These are phyloP conservation scores for Amblyjoppa proteus DNA, from an alignment of 2,888 invertebrate genomes.

Conservation along the genomic window DNA sequence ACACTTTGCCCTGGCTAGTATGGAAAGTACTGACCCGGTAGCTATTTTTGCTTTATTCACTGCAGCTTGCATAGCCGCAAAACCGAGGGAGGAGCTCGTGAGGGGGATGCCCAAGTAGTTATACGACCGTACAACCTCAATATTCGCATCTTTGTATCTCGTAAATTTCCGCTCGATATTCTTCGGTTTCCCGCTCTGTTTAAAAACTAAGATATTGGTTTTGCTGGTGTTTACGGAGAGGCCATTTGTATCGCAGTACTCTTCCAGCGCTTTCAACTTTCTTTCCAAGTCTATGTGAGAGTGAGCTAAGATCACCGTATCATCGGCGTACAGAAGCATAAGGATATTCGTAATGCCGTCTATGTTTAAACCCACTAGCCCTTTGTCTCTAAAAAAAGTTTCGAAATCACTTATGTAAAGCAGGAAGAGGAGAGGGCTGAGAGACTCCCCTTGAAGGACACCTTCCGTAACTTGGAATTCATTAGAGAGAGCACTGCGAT, in stretches of 20 bases:
- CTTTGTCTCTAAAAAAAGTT: constrained; percentile 47
- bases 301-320: constrained; percentile 57
- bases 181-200: constrained; percentile 15
- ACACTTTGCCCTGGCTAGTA: background rate
- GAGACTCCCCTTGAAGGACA: constrained; percentile 6
- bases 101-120: background rate
- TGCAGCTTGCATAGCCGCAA: background rate
- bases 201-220: constrained; percentile 46
- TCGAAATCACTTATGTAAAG: constrained; percentile 62
- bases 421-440: constrained; percentile 56
- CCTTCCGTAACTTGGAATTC: constrained; percentile 51
- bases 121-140: background rate
- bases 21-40: background rate
- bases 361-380: constrained; percentile 57
- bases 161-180: constrained; percentile 1
- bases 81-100: background rate
- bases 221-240: constrained; percentile 42
- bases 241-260: constrained; percentile 48
- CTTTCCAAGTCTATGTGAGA: constrained; percentile 33
- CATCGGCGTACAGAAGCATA: constrained; percentile 60
- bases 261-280: constrained; percentile 29
- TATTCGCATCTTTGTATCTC: background rate
- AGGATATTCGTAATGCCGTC: constrained; percentile 47
- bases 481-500: constrained; percentile 40
- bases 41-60: constrained; percentile 9